A percentile compares a stretch with the other conserved stretches of the same genome.
Evolutionary conservation across 2,888 invertebrate species (phyloP).

Genomic region (Dugesia japonica): DNA sequence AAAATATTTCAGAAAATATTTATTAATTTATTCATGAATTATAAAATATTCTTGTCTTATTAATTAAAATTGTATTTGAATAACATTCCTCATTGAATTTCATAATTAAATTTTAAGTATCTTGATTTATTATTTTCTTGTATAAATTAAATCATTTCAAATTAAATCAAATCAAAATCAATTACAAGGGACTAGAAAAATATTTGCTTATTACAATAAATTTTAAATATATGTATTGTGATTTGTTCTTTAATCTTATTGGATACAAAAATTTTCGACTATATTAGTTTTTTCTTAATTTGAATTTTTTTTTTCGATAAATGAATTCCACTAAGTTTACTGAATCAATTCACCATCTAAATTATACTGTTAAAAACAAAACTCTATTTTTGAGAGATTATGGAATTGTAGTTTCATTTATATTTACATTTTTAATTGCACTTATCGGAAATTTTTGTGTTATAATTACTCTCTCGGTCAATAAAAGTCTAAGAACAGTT

Average conservation of each 20-base stretch:
- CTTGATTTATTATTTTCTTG: not conserved
- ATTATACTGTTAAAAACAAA: not conserved
- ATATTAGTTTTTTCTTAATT: not conserved
- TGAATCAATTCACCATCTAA: not conserved
- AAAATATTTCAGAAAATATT: no score
- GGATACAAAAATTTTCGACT: not conserved
- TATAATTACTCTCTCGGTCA: conserved; percentile 14
- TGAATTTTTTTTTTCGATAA: not conserved
- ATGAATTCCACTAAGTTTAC: not conserved
- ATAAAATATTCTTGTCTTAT: no score
- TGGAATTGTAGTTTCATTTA: not conserved
- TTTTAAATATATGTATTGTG: not conserved
- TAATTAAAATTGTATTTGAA: no score
- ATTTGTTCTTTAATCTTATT: not conserved
- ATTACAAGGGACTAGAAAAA: not conserved
- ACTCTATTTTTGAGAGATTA: not conserved
- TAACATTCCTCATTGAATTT: not conserved
- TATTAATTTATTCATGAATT: no score
- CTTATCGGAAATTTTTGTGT: conserved; percentile 13
- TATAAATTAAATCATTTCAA: no score
- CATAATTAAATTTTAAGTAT: not conserved
- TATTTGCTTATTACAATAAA: not conserved
- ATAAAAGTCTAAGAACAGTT: conserved; percentile 15
- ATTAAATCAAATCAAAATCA: not conserved
- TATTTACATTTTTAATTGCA: not conserved